Percentiles rank a stretch among this genome's conserved stretches.
Evolutionary conservation across 2,113 vertebrate genomes (phyloP).

Genomic region (Rhinoptilus africanus): DNA sequence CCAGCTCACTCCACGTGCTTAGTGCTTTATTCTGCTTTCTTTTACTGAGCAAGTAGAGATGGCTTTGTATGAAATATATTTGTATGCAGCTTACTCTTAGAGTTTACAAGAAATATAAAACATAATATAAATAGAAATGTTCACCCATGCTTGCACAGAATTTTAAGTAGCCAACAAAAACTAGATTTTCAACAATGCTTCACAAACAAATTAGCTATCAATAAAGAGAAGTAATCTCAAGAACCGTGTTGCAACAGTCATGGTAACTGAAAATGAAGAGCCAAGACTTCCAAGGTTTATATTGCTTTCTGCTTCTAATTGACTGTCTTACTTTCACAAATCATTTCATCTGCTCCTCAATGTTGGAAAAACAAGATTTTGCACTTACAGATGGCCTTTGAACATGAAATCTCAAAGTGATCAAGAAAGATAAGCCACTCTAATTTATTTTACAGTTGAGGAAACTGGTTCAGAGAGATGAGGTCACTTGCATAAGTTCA

Average conservation of each 20-base stretch:
- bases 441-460: constrained; percentile 25
- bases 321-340: not conserved
- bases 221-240: not conserved
- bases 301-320: not conserved
- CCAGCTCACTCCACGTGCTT: not conserved
- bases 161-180: not conserved
- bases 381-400: not conserved
- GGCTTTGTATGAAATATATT: not conserved
- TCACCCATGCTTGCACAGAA: not conserved
- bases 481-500: constrained; percentile 15
- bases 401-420: constrained; percentile 1
- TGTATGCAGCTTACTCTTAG: not conserved
- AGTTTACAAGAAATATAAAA: not conserved
- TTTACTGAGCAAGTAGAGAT: not conserved
- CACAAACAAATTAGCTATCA: not conserved
- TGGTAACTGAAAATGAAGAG: not conserved
- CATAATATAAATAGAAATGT: not conserved
- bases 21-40: not conserved
- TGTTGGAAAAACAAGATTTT: constrained; percentile 29
- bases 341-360: not conserved
- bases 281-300: not conserved
- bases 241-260: not conserved
- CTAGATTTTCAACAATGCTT: not conserved
- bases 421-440: not conserved
- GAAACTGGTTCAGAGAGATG: constrained; percentile 16